Evolutionary conservation across 1,140 invertebrate species (phyloP), one percentile per base, ranked within the genome.

Genomic region (Leptinotarsa undecemlineata): DNA sequence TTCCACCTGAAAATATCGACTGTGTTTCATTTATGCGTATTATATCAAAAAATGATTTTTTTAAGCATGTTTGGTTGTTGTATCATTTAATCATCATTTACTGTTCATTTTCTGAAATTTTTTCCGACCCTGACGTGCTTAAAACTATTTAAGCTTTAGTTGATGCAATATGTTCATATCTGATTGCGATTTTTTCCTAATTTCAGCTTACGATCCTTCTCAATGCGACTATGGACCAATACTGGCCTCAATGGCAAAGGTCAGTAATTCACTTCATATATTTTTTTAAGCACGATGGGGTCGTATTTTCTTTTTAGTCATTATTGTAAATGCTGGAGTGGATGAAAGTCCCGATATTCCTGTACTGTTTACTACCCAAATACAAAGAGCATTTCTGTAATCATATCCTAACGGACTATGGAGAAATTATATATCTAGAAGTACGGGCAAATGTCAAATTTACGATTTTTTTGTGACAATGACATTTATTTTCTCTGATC

Each of bases 241-340:
- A 83, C 83, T 85, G 83, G 83, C 84, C 84, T 83, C 84, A 81
- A 81, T 84, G 79, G 78, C 82, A 83, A 84, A 85, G 84, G 84
- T 85, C 84, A 85, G 84, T 85, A 85, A 81, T 51, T 74, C 75
- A 76, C 68, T 71, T 72, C 72, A 33, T 64, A 66, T 64, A 57
- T 74, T 69, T 73, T 33, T 79, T 81, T 81, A 81, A 82, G 80
- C 81, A 82, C 81, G 71, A 60, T 72, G 70, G 78, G 76, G 77
- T 75, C 75, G 71, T 42, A 42, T 42, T 42, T 42, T 11, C 3
- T 42, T 11, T 33, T 33, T 33, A 33, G 26, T 33, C 5, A 33
- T 5, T 33, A 33, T 33, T 33, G 33, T 33, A 3, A 33, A 33
- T 33, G 8, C 33, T 8, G 33, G 4, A 33, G 33, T 33, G 11